phyloP scores from a whole-genome alignment of 2,888 invertebrate genomes.

The Dendrolimus pini region DNA sequence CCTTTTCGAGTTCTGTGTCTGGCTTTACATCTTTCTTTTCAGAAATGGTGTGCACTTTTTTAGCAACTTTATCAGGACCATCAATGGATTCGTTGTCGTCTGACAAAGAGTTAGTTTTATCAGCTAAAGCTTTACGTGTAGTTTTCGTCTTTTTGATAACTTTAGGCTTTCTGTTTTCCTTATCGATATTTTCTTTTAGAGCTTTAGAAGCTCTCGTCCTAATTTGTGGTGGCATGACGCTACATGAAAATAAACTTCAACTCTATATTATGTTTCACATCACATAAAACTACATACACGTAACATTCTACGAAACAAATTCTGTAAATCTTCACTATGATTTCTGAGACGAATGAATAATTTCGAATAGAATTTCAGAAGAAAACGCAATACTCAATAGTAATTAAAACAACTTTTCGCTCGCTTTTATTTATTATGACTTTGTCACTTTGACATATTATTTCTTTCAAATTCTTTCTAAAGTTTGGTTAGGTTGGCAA shows the following conservation, averaged over 20 bases:
- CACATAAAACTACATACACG: neutral
- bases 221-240: slow-evolving; percentile 58
- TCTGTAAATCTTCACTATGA: too few species aligned
- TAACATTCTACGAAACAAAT: neutral
- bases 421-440: too few species aligned
- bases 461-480: too few species aligned
- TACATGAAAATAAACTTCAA: slow-evolving; percentile 12
- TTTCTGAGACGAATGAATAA: too few species aligned
- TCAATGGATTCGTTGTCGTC: slow-evolving; percentile 47
- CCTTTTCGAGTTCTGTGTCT: slow-evolving; percentile 9
- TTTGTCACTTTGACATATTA: too few species aligned
- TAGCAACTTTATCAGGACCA: slow-evolving; percentile 15
- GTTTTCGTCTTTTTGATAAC: slow-evolving; percentile 25
- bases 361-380: too few species aligned
- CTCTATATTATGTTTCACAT: slow-evolving; percentile 3
- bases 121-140: slow-evolving; percentile 45
- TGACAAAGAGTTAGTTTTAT: slow-evolving; percentile 63
- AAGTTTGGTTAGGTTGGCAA: too few species aligned
- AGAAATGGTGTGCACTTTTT: slow-evolving; percentile 13
- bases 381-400: too few species aligned
- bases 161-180: slow-evolving; percentile 26
- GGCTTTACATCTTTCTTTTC: slow-evolving; percentile 8
- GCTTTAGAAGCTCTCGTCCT: slow-evolving; percentile 39
- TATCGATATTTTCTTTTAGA: slow-evolving; percentile 46
- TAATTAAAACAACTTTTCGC: too few species aligned